Base-by-base conservation (phyloP, 2,113 vertebrate genomes). In the Callospermophilus lateralis region DNA sequence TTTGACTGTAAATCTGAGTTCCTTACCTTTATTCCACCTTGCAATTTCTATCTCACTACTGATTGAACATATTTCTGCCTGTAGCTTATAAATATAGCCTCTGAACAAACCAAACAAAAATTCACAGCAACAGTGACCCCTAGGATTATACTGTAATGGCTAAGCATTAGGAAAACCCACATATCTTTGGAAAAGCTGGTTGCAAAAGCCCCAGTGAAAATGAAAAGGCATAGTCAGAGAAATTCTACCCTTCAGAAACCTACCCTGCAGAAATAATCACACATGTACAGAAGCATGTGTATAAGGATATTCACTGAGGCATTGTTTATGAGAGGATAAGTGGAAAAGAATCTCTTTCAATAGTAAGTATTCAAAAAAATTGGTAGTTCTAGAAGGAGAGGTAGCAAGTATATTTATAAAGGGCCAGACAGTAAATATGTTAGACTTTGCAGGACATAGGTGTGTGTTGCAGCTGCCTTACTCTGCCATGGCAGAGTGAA, bases 141-240 rank as follows among this genome's bases (percentile, higher is more conserved):
- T 45, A 84, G 90, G 53, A 63, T 24, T 84, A 0, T 61, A 72
- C 20, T 32, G 3, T 84, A 68, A 53, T 28, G 20, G 63, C 30
- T 61, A 96, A 90, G 20, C 24, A 30, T 55, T 91, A 63, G 32
- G 63, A 65, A 94, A 84, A 17, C 17, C 11, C 72, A 77, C 1
- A 5, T 72, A 16, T 22, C 39, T 53, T 58, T 90, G 32, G 19
- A 45, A 85, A 85, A 90, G 39, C 2, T 76, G 24, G 26, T 72
- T 93, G 30, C 8, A 37, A 67, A 76, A 93, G 8, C 12, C 19
- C 30, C 53, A 34, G 26, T 55, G 45, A 61, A 93, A 92, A 72
- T 63, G 19, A 77, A 96, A 96, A 91, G 30, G 20, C 4, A n/a
- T 22, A 67, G 48, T 90, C 22, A 85, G 16, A 95, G 42, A 86